These are phyloP conservation scores for Fopius arisanus DNA, from an alignment of 1,140 invertebrate genomes.

Conservation along the genomic window DNA sequence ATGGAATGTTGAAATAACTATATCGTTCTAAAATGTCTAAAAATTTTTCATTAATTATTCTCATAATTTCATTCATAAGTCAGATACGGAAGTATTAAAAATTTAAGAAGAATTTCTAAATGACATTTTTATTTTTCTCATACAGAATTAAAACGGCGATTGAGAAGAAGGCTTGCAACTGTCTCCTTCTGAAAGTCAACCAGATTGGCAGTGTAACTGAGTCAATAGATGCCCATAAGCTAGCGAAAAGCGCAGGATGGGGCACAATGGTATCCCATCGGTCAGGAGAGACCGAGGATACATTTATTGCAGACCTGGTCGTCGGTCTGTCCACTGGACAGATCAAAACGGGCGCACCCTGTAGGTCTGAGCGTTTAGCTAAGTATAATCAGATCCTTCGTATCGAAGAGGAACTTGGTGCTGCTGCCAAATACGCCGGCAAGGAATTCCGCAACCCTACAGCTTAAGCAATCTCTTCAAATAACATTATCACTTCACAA, in stretches of 20 bases:
- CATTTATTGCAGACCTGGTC: slow-evolving; percentile 98
- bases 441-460: slow-evolving; percentile 89
- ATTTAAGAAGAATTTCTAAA: not conserved
- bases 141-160: slow-evolving; percentile 91
- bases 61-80: slow-evolving; percentile 67
- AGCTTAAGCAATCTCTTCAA: slow-evolving; percentile 44
- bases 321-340: slow-evolving; percentile 97
- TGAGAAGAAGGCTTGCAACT: slow-evolving; percentile 98
- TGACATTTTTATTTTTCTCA: slow-evolving; percentile 18
- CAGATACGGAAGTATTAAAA: not conserved
- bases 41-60: no score
- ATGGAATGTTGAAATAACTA: no score
- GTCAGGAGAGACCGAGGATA: slow-evolving; percentile 99
- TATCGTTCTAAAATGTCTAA: no score
- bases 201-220: slow-evolving; percentile 98
- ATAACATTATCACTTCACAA: not conserved
- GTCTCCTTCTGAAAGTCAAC: slow-evolving; percentile 96
- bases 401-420: slow-evolving; percentile 97
- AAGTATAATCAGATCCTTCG: slow-evolving; percentile 99
- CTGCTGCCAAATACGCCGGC: slow-evolving; percentile 90
- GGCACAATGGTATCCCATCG: slow-evolving; percentile 98
- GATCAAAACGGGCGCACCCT: slow-evolving; percentile 99
- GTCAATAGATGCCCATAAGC: slow-evolving; percentile 92
- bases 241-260: slow-evolving; percentile 95
- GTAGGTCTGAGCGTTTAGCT: slow-evolving; percentile 95